A percentile compares a stretch with the other conserved stretches of the same genome.
These are phyloP conservation scores for Ochropleura plecta DNA, from an alignment of 2,888 invertebrate species.

Conservation along the genomic window DNA sequence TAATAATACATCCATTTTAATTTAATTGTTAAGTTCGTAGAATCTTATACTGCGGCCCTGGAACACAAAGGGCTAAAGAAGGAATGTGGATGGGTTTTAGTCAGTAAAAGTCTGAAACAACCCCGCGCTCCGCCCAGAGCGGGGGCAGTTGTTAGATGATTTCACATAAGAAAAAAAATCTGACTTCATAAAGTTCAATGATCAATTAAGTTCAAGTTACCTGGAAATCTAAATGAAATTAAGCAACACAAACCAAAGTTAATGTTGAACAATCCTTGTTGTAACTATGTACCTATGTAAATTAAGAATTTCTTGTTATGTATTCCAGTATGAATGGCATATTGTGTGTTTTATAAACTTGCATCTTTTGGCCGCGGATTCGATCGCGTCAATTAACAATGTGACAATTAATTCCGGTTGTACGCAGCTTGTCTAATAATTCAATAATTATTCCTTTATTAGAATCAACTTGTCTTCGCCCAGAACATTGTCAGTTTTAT, in stretches of 20 bases:
- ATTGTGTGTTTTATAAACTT: constrained; percentile 49
- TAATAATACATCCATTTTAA: background rate
- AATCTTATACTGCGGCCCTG: no score
- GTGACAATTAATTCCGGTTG: no score
- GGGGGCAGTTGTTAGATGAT: no score
- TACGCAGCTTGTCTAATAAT: no score
- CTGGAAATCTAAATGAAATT: background rate
- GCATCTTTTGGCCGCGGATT: no score
- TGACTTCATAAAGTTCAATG: background rate
- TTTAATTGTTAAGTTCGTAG: background rate
- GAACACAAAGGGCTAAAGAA: no score
- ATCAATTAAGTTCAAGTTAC: background rate
- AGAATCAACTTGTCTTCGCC: background rate
- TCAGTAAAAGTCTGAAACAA: no score
- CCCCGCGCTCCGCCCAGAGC: no score
- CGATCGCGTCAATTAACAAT: no score
- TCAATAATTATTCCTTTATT: background rate
- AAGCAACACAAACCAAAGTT: background rate
- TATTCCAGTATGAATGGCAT: constrained; percentile 31
- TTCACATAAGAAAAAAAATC: no score
- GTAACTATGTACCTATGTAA: constrained; percentile 1
- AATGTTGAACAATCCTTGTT: constrained; percentile 20
- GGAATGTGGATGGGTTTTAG: no score
- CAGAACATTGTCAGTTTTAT: background rate
- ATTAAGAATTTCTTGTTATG: constrained; percentile 36